These are phyloP conservation scores for Ypsolopha scabrella DNA, from an alignment of 2,888 invertebrate genomes.

Conservation along the genomic window DNA sequence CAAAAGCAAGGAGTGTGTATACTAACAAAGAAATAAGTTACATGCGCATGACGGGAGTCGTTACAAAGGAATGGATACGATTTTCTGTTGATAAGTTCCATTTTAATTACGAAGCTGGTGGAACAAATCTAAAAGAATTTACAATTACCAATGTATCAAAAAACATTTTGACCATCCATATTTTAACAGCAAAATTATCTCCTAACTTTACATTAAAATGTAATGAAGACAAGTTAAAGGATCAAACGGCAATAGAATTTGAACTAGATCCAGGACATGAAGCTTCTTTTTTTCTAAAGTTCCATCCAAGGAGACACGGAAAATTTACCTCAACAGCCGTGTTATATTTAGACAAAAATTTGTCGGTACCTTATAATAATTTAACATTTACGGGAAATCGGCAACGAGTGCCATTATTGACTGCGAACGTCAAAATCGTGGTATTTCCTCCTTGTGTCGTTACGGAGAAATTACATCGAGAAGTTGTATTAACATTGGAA, in stretches of 20 bases:
- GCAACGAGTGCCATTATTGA: slow-evolving; percentile 30
- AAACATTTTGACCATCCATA: slow-evolving; percentile 37
- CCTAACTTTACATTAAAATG: slow-evolving; percentile 43
- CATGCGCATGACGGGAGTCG: slow-evolving; percentile 47
- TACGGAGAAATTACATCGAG: slow-evolving; percentile 10
- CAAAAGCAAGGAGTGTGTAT: slow-evolving; percentile 36
- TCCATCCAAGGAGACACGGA: slow-evolving; percentile 48
- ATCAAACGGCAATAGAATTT: slow-evolving; percentile 35
- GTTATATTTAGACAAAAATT: slow-evolving; percentile 47
- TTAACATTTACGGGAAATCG: slow-evolving; percentile 47
- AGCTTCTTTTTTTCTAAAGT: slow-evolving; percentile 30
- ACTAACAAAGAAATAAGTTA: slow-evolving; percentile 48
- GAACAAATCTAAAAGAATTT: slow-evolving; percentile 33
- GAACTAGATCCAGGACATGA: slow-evolving; percentile 29
- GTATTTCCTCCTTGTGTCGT: slow-evolving; percentile 48
- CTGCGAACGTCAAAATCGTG: slow-evolving; percentile 32
- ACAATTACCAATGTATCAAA: slow-evolving; percentile 53
- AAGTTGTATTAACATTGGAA: slow-evolving; percentile 18
- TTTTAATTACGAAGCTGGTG: slow-evolving; percentile 29
- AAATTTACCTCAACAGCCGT: slow-evolving; percentile 42
- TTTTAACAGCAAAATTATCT: slow-evolving; percentile 36
- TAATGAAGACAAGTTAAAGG: slow-evolving; percentile 23
- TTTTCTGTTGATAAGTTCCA: slow-evolving; percentile 51
- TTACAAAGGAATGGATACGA: slow-evolving; percentile 49
- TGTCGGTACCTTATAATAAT: slow-evolving; percentile 47